Conservation (phyloP, 2,797 vertebrate genomes). For the Neomorphus geoffroyi region DNA sequence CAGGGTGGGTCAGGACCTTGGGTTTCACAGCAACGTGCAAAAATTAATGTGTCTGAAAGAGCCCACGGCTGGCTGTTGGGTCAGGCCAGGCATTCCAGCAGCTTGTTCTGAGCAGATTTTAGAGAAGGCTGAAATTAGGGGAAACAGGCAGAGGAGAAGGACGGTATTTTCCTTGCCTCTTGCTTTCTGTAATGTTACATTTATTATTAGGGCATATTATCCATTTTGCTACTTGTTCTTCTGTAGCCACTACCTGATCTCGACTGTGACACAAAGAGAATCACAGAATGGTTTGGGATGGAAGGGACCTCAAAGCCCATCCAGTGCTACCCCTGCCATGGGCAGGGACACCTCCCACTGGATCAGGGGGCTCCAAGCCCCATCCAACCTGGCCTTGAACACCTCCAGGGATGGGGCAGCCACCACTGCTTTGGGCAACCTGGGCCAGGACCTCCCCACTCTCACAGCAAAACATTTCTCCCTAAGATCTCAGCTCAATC, state of each 20-base stretch:
- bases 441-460: too few relatives aligned
- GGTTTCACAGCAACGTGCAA: not conserved
- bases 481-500: too few relatives aligned
- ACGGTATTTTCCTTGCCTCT: not conserved
- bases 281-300: too few relatives aligned
- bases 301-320: too few relatives aligned
- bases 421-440: too few relatives aligned
- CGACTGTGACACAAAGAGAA: not conserved
- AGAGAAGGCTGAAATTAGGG: not conserved
- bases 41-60: rapidly evolving
- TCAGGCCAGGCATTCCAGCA: not conserved
- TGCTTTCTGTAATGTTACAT: not conserved
- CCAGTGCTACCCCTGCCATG: too few relatives aligned
- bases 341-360: too few relatives aligned
- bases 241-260: not conserved
- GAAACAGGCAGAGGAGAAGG: not conserved
- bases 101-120: not conserved
- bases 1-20: not conserved
- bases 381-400: too few relatives aligned
- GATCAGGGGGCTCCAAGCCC: too few relatives aligned
- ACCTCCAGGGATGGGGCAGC: too few relatives aligned
- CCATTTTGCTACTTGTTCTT: not conserved
- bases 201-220: not conserved
- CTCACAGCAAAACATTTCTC: too few relatives aligned
- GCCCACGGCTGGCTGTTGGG: not conserved